Conservation (phyloP, 2,797 vertebrate genomes). For the Philypnodon macrostomus region DNA sequence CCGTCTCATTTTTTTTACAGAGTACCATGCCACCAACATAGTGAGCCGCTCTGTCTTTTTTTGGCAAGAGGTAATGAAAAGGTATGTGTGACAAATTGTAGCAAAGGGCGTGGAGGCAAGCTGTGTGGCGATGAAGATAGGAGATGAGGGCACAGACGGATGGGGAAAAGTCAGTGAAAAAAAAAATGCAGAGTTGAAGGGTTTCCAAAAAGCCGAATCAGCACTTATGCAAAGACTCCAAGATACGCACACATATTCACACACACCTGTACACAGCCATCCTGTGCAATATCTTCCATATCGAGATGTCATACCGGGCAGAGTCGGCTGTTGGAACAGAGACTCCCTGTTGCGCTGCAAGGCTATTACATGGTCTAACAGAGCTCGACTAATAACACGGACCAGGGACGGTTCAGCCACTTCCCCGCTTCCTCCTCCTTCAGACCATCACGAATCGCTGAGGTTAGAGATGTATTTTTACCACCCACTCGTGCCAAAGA, state of each 20-base stretch:
- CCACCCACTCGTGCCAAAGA: conserved; percentile 60
- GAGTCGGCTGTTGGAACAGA: conserved; percentile 69
- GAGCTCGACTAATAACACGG: conserved; percentile 82
- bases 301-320: conserved; percentile 76
- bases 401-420: conserved; percentile 67
- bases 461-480: conserved; percentile 59
- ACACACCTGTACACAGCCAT: conserved; percentile 66
- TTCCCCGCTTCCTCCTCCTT: conserved; percentile 69
- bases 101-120: conserved; percentile 65
- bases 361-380: conserved; percentile 83
- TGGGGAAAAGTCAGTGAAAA: conserved; percentile 49
- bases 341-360: conserved; percentile 75
- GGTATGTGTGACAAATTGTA: conserved; percentile 70
- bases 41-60: conserved; percentile 19
- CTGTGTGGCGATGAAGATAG: conserved; percentile 62
- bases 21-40: conserved; percentile 28
- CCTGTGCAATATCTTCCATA: conserved; percentile 68
- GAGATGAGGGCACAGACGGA: conserved; percentile 60
- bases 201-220: conserved; percentile 73
- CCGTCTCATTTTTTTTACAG: conserved; percentile 46
- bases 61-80: conserved; percentile 61
- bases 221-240: conserved; percentile 77
- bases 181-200: conserved; percentile 73
- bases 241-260: conserved; percentile 23
- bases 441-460: conserved; percentile 72